Conservation (phyloP, 2,797 vertebrate genomes). For the Morus bassanus region DNA sequence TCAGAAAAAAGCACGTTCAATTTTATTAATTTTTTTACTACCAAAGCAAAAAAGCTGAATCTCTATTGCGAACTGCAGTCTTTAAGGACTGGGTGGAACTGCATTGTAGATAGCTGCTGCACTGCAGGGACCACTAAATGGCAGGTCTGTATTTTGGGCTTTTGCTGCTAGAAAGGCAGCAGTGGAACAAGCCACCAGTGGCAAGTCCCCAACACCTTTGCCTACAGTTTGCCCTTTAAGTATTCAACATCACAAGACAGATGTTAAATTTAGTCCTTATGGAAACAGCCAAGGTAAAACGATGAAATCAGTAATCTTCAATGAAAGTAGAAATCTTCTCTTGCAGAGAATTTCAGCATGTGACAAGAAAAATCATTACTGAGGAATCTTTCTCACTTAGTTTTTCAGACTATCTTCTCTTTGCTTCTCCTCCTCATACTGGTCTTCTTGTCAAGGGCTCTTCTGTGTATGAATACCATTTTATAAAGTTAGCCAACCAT, state of each 20-base stretch:
- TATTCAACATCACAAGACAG: neutral
- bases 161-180: neutral
- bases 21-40: neutral
- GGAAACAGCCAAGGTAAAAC: neutral
- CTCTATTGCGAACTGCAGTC: neutral
- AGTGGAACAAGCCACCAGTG: neutral
- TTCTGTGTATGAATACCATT: neutral
- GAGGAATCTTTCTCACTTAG: neutral
- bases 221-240: neutral
- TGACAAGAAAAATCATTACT: neutral
- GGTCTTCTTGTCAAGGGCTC: neutral
- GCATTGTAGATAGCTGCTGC: neutral
- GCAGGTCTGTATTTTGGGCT: neutral
- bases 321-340: neutral
- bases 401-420: neutral
- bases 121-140: neutral
- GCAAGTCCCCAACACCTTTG: neutral
- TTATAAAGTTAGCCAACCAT: neutral
- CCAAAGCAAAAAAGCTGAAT: neutral
- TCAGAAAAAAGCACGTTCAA: neutral
- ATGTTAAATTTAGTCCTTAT: neutral
- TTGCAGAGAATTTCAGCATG: neutral
- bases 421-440: neutral
- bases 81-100: neutral
- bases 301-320: neutral